A percentile compares a stretch with the other conserved stretches of the same genome.
phyloP scores from a whole-genome alignment of 1,140 invertebrate species.

The Bombyx mori region DNA sequence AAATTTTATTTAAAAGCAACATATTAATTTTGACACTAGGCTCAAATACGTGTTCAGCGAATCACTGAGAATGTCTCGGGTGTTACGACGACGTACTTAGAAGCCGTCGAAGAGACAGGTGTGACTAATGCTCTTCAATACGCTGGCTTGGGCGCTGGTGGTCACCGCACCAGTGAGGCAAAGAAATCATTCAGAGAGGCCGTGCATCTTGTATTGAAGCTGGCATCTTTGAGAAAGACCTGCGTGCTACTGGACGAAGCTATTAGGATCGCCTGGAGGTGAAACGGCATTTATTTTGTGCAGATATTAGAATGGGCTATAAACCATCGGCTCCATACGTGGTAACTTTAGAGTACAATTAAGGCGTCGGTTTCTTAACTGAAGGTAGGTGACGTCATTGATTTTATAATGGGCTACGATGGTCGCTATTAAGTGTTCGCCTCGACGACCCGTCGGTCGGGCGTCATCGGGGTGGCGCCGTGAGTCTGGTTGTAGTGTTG shows the following conservation, averaged over 20 bases:
- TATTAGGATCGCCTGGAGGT: slow-evolving; percentile 52
- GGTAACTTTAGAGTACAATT: too few relatives aligned
- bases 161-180: slow-evolving; percentile 49
- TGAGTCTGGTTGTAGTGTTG: too few relatives aligned
- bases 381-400: too few relatives aligned
- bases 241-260: slow-evolving; percentile 48
- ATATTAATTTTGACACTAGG: slow-evolving; percentile 20
- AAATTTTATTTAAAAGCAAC: too few relatives aligned
- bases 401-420: too few relatives aligned
- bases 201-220: slow-evolving; percentile 46
- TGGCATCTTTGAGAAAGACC: slow-evolving; percentile 55
- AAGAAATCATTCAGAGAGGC: slow-evolving; percentile 58
- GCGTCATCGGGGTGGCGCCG: too few relatives aligned
- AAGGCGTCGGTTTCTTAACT: too few relatives aligned
- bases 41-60: slow-evolving; percentile 51
- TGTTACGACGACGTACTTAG: slow-evolving; percentile 41
- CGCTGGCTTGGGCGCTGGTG: slow-evolving; percentile 53
- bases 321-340: too few relatives aligned
- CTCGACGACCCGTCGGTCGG: too few relatives aligned
- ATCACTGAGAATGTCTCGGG: slow-evolving; percentile 57
- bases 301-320: too few relatives aligned
- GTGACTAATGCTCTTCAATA: slow-evolving; percentile 30
- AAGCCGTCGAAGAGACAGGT: slow-evolving; percentile 38
- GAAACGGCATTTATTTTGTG: background rate
- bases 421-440: too few relatives aligned